Percentiles rank a stretch among this genome's conserved stretches.
Evolutionary conservation across 2,888 invertebrate genomes (phyloP).

Genomic region (Stomorhina lunata): DNA sequence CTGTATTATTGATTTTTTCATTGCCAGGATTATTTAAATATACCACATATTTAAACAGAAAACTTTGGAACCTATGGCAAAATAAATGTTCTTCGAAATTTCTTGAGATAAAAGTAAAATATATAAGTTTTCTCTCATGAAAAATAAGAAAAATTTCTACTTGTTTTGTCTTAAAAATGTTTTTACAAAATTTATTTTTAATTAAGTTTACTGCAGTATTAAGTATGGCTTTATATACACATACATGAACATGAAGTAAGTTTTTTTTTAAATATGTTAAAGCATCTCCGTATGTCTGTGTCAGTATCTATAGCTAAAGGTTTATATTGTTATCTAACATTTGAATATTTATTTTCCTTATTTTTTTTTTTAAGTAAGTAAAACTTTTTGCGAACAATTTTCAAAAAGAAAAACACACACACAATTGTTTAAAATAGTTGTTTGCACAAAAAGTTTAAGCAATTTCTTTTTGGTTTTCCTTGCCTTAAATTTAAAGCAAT

Average conservation of each 20-base stretch:
- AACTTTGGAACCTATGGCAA: background rate
- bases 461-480: background rate
- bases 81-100: background rate
- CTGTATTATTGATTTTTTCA: conserved; percentile 31
- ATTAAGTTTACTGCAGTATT: conserved; percentile 57
- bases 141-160: background rate
- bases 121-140: conserved; percentile 4
- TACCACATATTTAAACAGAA: conserved; percentile 9
- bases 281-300: background rate
- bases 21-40: conserved; percentile 5
- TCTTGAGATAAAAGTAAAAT: conserved; percentile 23
- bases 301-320: conserved; percentile 24
- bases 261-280: background rate
- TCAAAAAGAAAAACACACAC: conserved; percentile 1
- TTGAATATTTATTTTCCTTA: conserved; percentile 43
- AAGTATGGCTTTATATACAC: background rate
- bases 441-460: background rate
- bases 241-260: background rate
- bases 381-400: background rate
- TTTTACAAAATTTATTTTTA: conserved; percentile 51
- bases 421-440: conserved; percentile 23
- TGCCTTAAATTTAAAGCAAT: conserved; percentile 43
- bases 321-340: conserved; percentile 63
- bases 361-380: too few relatives aligned
- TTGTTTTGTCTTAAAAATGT: conserved; percentile 20